Evolutionary conservation across 2,113 vertebrate genomes (phyloP).

Genomic region (Deroptyus accipitrinus): DNA sequence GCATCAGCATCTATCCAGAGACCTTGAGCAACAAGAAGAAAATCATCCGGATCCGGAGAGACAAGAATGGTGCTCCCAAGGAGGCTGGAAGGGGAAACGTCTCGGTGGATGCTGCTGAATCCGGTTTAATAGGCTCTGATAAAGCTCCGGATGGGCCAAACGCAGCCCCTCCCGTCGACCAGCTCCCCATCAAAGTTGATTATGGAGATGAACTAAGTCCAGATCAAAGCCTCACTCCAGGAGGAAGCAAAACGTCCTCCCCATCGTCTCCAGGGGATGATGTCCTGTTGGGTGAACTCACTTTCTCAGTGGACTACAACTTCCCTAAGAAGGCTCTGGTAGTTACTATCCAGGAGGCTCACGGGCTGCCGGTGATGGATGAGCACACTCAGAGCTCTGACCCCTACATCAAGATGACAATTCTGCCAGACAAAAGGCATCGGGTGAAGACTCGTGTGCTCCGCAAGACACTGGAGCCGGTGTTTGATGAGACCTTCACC

Average conservation of each 20-base stretch:
- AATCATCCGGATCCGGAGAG: slow-evolving; percentile 78
- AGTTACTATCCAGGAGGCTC: slow-evolving; percentile 92
- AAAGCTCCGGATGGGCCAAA: slow-evolving; percentile 20
- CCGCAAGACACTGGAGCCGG: slow-evolving; percentile 90
- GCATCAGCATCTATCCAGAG: slow-evolving; percentile 97
- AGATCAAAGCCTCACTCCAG: slow-evolving; percentile 82
- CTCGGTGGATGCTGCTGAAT: slow-evolving; percentile 79
- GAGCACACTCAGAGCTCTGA: slow-evolving; percentile 88
- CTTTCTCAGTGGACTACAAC: slow-evolving; percentile 95
- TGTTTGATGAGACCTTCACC: slow-evolving; percentile 97
- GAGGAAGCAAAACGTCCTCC: slow-evolving; percentile 81
- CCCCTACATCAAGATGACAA: slow-evolving; percentile 98
- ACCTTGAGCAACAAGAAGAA: slow-evolving; percentile 91
- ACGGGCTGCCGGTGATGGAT: slow-evolving; percentile 88
- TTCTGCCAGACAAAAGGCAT: slow-evolving; percentile 95
- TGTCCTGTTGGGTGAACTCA: slow-evolving; percentile 81
- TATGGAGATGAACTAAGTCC: slow-evolving; percentile 84
- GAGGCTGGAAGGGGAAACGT: slow-evolving; percentile 70
- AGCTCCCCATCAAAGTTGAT: slow-evolving; percentile 82
- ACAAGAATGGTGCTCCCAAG: slow-evolving; percentile 55
- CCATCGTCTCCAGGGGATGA: slow-evolving; percentile 85
- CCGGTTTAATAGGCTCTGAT: slow-evolving; percentile 68
- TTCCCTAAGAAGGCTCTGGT: slow-evolving; percentile 97
- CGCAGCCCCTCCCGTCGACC: slow-evolving; percentile 63
- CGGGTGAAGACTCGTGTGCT: slow-evolving; percentile 94